Evolutionary conservation across 2,888 invertebrate species (phyloP).

Genomic region (Machimus rusticus): DNA sequence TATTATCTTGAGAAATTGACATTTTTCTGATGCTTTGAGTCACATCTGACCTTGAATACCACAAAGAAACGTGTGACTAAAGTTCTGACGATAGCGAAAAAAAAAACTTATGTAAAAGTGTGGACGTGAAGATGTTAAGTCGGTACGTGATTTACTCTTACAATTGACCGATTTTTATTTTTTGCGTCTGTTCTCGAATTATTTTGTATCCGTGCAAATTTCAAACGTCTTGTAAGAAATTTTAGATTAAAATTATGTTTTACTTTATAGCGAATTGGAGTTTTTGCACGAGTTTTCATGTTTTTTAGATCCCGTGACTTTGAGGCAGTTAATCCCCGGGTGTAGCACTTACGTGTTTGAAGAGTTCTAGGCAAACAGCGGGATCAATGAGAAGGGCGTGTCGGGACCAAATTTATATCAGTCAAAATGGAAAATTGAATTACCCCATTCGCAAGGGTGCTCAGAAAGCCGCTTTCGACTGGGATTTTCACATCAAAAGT

Average conservation of each 20-base stretch:
- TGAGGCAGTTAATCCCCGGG: not conserved
- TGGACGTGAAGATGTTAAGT: too few relatives aligned
- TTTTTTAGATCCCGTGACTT: not conserved
- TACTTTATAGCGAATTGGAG: not conserved
- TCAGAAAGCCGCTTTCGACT: not conserved
- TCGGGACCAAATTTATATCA: slow-evolving; percentile 31
- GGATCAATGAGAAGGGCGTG: slow-evolving; percentile 11
- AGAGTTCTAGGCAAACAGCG: slow-evolving; percentile 7
- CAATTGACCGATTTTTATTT: too few relatives aligned
- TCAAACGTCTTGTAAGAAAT: not conserved
- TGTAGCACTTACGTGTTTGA: not conserved
- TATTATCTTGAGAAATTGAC: too few relatives aligned
- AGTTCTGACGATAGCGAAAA: too few relatives aligned
- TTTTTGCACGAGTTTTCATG: not conserved
- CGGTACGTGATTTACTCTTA: too few relatives aligned
- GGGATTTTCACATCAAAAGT: slow-evolving; percentile 35
- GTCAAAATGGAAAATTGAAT: slow-evolving; percentile 36
- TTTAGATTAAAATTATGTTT: not conserved
- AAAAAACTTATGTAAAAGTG: too few relatives aligned
- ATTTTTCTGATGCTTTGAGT: too few relatives aligned
- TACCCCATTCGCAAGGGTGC: slow-evolving; percentile 13
- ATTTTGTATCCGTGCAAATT: not conserved
- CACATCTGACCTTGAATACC: too few relatives aligned
- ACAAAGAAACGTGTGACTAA: too few relatives aligned
- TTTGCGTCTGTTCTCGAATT: too few relatives aligned